Percentiles rank a stretch among this genome's conserved stretches.
phyloP scores from a whole-genome alignment of 2,113 vertebrate species.

The Xiphias gladius region DNA sequence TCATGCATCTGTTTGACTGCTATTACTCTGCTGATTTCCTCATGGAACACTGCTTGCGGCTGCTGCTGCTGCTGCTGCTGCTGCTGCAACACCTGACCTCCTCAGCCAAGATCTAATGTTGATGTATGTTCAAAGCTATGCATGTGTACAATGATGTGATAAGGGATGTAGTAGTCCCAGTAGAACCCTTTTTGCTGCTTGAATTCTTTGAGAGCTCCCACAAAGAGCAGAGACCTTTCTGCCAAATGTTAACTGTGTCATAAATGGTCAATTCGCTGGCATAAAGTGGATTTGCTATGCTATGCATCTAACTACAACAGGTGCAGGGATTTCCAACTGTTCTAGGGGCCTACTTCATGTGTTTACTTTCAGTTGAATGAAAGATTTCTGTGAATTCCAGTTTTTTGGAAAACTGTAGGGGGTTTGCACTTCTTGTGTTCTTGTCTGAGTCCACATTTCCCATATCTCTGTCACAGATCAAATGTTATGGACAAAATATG shows the following conservation, averaged over 20 bases:
- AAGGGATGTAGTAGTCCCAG: background rate
- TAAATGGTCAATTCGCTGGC: background rate
- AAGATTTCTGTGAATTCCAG: conserved; percentile 3
- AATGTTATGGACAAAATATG: background rate
- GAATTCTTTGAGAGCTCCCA: background rate
- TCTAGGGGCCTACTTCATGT: background rate
- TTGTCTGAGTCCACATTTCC: background rate
- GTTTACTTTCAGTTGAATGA: conserved; percentile 12
- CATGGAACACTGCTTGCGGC: background rate
- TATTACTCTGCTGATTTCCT: background rate
- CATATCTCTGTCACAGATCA: background rate
- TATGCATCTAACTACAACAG: background rate
- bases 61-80: too few relatives aligned
- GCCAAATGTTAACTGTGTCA: background rate
- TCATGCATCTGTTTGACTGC: background rate
- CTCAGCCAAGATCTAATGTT: background rate
- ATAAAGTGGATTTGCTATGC: background rate
- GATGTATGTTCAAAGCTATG: background rate
- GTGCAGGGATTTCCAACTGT: conserved; percentile 1
- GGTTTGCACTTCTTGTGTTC: background rate
- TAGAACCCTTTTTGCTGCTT: background rate
- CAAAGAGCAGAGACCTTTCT: background rate
- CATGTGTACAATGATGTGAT: background rate
- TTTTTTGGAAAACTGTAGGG: background rate
- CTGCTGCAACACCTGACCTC: background rate